phyloP scores from a whole-genome alignment of 2,888 invertebrate species.

The Dysmachus trigonus region DNA sequence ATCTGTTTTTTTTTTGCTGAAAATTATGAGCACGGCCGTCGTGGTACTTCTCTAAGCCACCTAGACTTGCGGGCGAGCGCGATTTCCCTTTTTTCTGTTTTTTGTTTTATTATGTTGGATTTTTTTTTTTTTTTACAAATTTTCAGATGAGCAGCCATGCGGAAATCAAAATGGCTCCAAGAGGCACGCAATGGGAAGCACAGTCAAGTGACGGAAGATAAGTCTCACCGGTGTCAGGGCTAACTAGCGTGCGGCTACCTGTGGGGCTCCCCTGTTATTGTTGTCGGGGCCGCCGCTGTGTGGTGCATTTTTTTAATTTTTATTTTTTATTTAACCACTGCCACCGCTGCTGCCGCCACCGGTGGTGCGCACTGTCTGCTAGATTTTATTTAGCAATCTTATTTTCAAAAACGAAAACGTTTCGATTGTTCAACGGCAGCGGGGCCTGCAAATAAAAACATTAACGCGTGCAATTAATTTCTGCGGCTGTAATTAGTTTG shows the following conservation, averaged over 20 bases:
- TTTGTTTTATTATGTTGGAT: too few relatives aligned
- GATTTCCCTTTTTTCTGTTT: background rate
- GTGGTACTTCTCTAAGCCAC: background rate
- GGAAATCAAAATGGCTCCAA: constrained; percentile 57
- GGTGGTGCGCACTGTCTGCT: constrained; percentile 5
- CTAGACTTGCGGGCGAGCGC: background rate
- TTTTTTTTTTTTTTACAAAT: constrained; percentile 48
- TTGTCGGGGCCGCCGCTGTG: background rate
- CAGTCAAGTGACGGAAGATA: constrained; percentile 34
- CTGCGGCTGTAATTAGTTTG: constrained; percentile 40
- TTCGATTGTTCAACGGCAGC: constrained; percentile 27
- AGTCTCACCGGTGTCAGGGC: constrained; percentile 36
- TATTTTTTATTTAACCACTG: background rate
- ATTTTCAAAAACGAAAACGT: constrained; percentile 35
- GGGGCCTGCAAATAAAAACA: constrained; percentile 36
- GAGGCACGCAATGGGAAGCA: constrained; percentile 50
- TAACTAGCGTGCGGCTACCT: constrained; percentile 40
- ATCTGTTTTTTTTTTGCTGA: background rate
- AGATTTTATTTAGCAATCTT: constrained; percentile 30
- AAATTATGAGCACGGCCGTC: constrained; percentile 15
- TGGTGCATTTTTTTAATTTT: background rate
- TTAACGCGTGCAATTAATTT: constrained; percentile 45
- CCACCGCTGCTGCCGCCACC: background rate
- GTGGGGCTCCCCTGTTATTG: constrained; percentile 26
- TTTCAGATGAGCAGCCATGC: constrained; percentile 65